Base-by-base conservation (phyloP, 2,113 vertebrate species). In the Otocyon megalotis region DNA sequence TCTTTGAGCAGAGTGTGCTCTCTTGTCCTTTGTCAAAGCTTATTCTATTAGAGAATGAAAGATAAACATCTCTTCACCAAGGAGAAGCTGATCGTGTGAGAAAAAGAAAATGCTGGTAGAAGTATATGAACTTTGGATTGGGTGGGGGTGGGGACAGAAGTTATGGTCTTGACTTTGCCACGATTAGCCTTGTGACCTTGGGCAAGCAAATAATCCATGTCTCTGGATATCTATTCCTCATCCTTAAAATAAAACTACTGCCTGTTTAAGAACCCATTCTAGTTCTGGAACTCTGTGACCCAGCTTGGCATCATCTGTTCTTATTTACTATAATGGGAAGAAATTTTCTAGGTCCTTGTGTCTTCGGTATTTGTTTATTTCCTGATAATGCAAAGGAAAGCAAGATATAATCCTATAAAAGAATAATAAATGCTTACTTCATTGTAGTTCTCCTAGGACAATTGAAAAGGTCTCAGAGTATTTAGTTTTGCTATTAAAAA, bases 41-140 rank as follows among this genome's bases (percentile, higher is more conserved):
- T 84, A 1, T 88, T 81, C 58, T 79, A 20, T 90, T 82, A 53
- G 12, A 93, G 60, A 37, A 8, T 62, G 60, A 60, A 79, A 94
- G 74, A 94, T 90, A 92, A 96, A 69, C 82, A 91, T 93, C 79
- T 94, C 60, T 80, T 88, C 54, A 53, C 83, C 9, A 65, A 96
- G 54, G 32, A 86, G 86, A 96, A 72, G 53, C n/a, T 89, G 56
- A 11, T 88, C 74, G 35, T 63, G 76, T 94, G 50, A 92, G 62
- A 30, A 89, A 90, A 82, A 63, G n/a, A 53, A 94, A 90, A 94
- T 56, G 3, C 60, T 30, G 53, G 30, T 22, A 7, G 76, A 48
- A 94, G 84, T 37, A 43, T 5, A 10, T 76, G 56, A 86, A 50
- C 30, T 2, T 14, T 65, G 63, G 19, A 11, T 20, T 77, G n/a